These are phyloP conservation scores for Zaprionus lineosus DNA, from an alignment of 2,888 invertebrate genomes.

Conservation along the genomic window DNA sequence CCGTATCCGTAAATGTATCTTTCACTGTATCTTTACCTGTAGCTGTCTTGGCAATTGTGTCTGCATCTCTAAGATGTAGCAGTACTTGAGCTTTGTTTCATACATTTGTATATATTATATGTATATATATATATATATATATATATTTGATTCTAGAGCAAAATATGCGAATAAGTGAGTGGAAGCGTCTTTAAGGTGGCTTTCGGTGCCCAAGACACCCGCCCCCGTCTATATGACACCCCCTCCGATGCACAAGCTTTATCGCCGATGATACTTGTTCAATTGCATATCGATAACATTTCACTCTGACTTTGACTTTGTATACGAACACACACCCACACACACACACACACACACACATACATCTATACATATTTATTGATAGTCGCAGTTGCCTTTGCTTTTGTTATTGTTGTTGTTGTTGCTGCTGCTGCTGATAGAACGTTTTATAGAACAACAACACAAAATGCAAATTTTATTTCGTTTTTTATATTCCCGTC, in stretches of 20 bases:
- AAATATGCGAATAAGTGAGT: slow-evolving; percentile 52
- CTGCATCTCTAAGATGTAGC: too few species aligned
- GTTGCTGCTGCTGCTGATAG: slow-evolving; percentile 47
- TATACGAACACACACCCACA: slow-evolving; percentile 26
- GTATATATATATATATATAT: slow-evolving; percentile 11
- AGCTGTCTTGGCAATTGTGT: too few species aligned
- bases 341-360: slow-evolving; percentile 4
- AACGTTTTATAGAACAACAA: slow-evolving; percentile 49
- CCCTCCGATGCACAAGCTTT: slow-evolving; percentile 25
- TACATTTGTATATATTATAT: too few species aligned
- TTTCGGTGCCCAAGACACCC: too few species aligned
- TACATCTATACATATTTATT: slow-evolving; percentile 14
- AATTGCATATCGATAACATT: slow-evolving; percentile 71
- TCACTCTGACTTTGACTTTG: slow-evolving; percentile 61
- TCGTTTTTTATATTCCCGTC: slow-evolving; percentile 46
- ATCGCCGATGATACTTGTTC: slow-evolving; percentile 47
- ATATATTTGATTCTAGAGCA: slow-evolving; percentile 25
- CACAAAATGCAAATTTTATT: slow-evolving; percentile 75
- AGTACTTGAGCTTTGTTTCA: too few species aligned
- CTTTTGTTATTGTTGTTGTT: slow-evolving; percentile 18
- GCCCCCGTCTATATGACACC: too few species aligned
- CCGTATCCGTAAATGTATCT: too few species aligned
- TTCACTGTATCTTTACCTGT: too few species aligned
- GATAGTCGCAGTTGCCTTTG: slow-evolving; percentile 21
- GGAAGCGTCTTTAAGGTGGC: too few species aligned